These are phyloP conservation scores for Acromyrmex charruanus DNA, from an alignment of 1,140 invertebrate genomes.

Conservation along the genomic window DNA sequence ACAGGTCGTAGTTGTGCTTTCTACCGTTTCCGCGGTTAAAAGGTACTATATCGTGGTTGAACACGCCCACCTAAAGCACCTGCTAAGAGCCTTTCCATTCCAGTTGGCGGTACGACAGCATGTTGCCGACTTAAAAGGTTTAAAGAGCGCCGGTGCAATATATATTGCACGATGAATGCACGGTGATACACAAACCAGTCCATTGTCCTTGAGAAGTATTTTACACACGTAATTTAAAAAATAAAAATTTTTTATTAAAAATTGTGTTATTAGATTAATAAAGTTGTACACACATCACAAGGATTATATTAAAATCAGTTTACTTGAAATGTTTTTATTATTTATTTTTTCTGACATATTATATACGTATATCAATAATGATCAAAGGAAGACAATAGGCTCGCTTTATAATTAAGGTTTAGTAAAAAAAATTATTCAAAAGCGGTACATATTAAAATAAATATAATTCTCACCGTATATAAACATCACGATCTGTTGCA, in stretches of 20 bases:
- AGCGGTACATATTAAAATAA: neutral
- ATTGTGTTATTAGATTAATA: neutral
- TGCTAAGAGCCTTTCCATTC: constrained; percentile 77
- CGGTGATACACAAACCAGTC: constrained; percentile 53
- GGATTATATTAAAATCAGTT: neutral
- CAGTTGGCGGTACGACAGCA: constrained; percentile 57
- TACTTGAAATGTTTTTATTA: too few relatives aligned
- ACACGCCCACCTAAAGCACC: constrained; percentile 77
- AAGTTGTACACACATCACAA: neutral
- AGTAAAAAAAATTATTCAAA: neutral
- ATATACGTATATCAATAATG: neutral
- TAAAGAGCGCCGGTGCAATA: constrained; percentile 67
- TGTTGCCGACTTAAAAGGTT: constrained; percentile 75
- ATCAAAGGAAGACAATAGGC: neutral
- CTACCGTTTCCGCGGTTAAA: constrained; percentile 75
- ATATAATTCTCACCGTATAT: neutral
- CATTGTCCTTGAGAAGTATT: constrained; percentile 60
- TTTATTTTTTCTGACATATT: neutral
- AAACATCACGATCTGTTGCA: neutral
- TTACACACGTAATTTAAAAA: neutral
- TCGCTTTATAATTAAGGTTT: neutral
- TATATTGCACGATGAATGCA: constrained; percentile 49
- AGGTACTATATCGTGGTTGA: constrained; percentile 76
- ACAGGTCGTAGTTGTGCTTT: constrained; percentile 71
- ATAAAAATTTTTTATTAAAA: neutral